These are phyloP conservation scores for Ecliptopera silaceata DNA, from an alignment of 2,888 invertebrate species.

Conservation along the genomic window DNA sequence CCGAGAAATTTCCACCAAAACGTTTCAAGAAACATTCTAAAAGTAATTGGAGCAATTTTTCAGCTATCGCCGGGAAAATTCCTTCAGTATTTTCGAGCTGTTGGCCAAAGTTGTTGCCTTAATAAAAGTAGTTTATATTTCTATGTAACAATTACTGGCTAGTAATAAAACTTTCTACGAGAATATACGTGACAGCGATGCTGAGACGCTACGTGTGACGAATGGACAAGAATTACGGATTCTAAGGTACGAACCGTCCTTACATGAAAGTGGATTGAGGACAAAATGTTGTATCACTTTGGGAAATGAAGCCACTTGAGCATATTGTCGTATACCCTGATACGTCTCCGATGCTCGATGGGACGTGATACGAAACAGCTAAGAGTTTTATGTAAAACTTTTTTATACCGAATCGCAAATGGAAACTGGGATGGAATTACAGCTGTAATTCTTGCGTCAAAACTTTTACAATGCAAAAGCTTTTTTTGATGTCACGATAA, in stretches of 20 bases:
- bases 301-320: conserved; percentile 59
- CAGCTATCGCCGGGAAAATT: conserved; percentile 25
- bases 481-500: conserved; percentile 6
- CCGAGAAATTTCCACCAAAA: conserved; percentile 35
- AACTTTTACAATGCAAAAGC: conserved; percentile 4
- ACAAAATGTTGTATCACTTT: conserved; percentile 62
- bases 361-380: conserved; percentile 45
- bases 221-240: conserved; percentile 58
- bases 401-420: conserved; percentile 25
- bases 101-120: conserved; percentile 31
- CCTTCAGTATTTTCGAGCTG: conserved; percentile 36
- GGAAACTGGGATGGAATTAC: conserved; percentile 28
- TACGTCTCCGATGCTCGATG: conserved; percentile 43
- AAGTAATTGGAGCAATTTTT: conserved; percentile 39
- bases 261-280: conserved; percentile 56
- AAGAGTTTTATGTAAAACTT: conserved; percentile 34
- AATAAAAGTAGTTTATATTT: conserved; percentile 49
- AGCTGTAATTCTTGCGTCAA: conserved; percentile 24
- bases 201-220: conserved; percentile 71
- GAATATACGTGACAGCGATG: conserved; percentile 65
- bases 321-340: conserved; percentile 53
- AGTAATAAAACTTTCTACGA: conserved; percentile 69
- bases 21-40: conserved; percentile 31
- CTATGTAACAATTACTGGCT: conserved; percentile 63
- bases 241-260: conserved; percentile 38